Percentiles rank a stretch among this genome's conserved stretches.
phyloP scores from a whole-genome alignment of 2,888 invertebrate species.

The Petrophora chlorosata region DNA sequence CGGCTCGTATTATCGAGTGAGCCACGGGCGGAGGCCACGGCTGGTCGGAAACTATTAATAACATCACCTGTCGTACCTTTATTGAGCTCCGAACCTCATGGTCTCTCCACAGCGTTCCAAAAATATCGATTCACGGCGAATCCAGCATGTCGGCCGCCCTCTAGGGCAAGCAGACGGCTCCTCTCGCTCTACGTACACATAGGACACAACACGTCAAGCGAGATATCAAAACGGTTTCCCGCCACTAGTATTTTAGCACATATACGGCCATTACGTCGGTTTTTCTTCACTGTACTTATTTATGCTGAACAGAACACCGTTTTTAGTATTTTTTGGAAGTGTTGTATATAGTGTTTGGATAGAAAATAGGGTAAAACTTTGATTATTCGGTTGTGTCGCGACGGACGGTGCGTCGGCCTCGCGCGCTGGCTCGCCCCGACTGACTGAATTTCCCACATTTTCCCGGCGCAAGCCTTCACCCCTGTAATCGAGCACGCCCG shows the following conservation, averaged over 20 bases:
- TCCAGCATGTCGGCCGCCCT: constrained; percentile 83
- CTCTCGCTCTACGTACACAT: constrained; percentile 80
- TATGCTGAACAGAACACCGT: constrained; percentile 43
- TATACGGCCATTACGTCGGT: constrained; percentile 46
- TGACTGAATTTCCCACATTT: constrained; percentile 78
- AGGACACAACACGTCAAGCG: constrained; percentile 82
- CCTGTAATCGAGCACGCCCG: constrained; percentile 80
- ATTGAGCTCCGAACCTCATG: constrained; percentile 77
- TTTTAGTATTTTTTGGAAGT: constrained; percentile 39
- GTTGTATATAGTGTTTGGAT: constrained; percentile 56
- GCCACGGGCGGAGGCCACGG: constrained; percentile 35
- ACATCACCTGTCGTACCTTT: constrained; percentile 75
- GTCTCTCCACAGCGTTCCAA: constrained; percentile 78
- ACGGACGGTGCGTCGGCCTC: constrained; percentile 60
- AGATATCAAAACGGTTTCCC: constrained; percentile 83
- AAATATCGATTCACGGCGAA: constrained; percentile 83
- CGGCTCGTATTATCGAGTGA: constrained; percentile 33
- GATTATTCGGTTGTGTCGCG: constrained; percentile 55
- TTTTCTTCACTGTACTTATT: constrained; percentile 25
- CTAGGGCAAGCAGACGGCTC: constrained; percentile 80
- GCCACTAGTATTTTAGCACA: constrained; percentile 79
- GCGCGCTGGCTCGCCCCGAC: constrained; percentile 74
- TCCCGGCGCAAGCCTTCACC: constrained; percentile 83
- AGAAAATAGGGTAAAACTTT: constrained; percentile 76
- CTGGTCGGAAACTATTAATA: constrained; percentile 51